Conservation (phyloP, 2,113 vertebrate genomes). For the Podilymbus podiceps region DNA sequence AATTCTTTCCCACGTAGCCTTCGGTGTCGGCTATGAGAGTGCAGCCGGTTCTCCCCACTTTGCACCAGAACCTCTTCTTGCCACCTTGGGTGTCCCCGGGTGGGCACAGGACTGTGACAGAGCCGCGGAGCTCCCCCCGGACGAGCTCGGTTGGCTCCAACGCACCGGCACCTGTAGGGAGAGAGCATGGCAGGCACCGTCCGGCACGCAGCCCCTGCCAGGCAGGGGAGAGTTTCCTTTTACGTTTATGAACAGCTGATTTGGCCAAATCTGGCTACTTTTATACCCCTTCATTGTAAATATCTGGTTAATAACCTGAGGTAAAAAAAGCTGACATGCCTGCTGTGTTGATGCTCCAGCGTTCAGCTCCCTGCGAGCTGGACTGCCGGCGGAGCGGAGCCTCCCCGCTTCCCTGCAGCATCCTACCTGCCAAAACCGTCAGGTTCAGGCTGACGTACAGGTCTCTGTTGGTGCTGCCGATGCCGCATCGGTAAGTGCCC, state of each 20-base stretch:
- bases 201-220: background rate
- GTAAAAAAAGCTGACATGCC: fast-evolving
- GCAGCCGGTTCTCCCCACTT: background rate
- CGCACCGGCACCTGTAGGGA: background rate
- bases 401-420: background rate
- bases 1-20: background rate
- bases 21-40: background rate
- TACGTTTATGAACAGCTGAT: too few relatives aligned
- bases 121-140: background rate
- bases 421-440: constrained; percentile 50
- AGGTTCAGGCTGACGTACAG: constrained; percentile 51
- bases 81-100: fast-evolving
- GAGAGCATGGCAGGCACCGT: background rate
- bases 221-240: background rate
- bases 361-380: fast-evolving
- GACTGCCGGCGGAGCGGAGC: fast-evolving
- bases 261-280: background rate
- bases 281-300: fast-evolving
- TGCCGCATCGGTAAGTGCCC: constrained; percentile 71
- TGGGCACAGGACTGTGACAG: constrained; percentile 38
- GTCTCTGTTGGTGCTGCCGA: constrained; percentile 33
- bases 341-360: background rate
- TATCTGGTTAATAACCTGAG: fast-evolving
- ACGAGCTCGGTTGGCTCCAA: background rate
- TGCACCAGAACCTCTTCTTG: constrained; percentile 40